Conservation (phyloP, 2,797 vertebrate species). For the Manis javanica region DNA sequence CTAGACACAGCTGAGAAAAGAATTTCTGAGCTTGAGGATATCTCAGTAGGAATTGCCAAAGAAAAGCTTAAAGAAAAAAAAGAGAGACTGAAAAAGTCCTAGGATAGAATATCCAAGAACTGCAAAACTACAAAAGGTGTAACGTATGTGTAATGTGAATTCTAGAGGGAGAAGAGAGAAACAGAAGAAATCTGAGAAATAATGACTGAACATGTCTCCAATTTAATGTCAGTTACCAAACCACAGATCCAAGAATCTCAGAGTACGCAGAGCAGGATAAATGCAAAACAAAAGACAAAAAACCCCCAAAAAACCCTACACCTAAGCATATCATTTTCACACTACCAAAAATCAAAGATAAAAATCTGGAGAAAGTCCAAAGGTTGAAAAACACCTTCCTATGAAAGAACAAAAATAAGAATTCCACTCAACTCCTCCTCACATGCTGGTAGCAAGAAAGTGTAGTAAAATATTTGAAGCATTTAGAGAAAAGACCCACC, state of each 20-base stretch:
- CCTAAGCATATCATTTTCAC: not conserved
- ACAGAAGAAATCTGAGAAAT: not conserved
- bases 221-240: not conserved
- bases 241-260: not conserved
- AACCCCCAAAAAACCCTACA: not conserved
- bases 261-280: not conserved
- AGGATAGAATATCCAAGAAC: not conserved
- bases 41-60: not conserved
- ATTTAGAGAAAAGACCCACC: not conserved
- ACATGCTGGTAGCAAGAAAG: not conserved
- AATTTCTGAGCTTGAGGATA: not conserved
- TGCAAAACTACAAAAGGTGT: not conserved
- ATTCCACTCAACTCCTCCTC: not conserved
- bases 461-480: not conserved
- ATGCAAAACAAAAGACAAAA: not conserved
- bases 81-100: not conserved
- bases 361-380: not conserved
- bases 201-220: not conserved
- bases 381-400: not conserved
- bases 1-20: not conserved
- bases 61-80: not conserved
- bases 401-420: not conserved
- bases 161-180: not conserved
- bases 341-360: not conserved
- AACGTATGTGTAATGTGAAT: not conserved